A percentile compares a stretch with the other conserved stretches of the same genome.
Conservation (phyloP, 1,140 invertebrate genomes). For the Pogonomyrmex barbatus region DNA sequence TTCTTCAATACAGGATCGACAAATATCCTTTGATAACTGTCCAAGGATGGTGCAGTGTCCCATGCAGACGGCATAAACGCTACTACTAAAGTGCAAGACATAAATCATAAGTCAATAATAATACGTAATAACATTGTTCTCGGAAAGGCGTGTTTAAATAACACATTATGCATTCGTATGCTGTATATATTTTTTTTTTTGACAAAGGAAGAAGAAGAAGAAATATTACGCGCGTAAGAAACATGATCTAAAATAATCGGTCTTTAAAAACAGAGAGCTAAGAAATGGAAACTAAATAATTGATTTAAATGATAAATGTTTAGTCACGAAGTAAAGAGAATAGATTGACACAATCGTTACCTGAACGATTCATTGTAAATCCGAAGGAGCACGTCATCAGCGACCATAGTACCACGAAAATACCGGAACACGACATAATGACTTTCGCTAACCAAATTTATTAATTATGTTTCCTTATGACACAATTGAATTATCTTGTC, state of each 20-base stretch:
- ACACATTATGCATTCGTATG: not conserved
- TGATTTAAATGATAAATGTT: not conserved
- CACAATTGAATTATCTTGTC: not conserved
- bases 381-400: conserved; percentile 1
- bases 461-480: not conserved
- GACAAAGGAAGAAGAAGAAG: not conserved
- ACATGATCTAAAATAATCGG: not conserved
- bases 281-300: not conserved
- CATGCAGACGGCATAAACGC: conserved; percentile 29
- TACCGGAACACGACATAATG: conserved; percentile 3
- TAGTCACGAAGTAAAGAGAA: not conserved
- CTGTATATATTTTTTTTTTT: not conserved
- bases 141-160: not conserved
- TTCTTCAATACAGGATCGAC: conserved; percentile 35
- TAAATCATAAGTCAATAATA: conserved; percentile 21
- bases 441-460: not conserved
- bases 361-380: conserved; percentile 51
- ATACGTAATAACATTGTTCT: not conserved
- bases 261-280: not conserved
- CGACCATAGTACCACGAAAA: conserved; percentile 20
- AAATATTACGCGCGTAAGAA: not conserved
- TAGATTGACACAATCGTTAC: conserved; percentile 2
- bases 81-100: not conserved
- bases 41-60: conserved; percentile 53
- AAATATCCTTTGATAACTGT: conserved; percentile 40